A percentile compares a stretch with the other conserved stretches of the same genome.
Conservation (phyloP, 2,888 invertebrate genomes). For the Lymantria monacha region DNA sequence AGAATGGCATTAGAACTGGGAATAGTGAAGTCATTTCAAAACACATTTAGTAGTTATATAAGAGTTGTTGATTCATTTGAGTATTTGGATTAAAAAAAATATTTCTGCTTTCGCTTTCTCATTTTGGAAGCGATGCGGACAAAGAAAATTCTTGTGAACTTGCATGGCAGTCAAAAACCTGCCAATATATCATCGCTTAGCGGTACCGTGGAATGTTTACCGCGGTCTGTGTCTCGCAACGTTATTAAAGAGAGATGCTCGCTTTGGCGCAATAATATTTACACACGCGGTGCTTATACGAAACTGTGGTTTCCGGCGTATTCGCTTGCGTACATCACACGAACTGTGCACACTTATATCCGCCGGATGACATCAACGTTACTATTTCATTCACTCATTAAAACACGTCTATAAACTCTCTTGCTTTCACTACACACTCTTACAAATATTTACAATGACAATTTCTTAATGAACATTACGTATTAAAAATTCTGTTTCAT, state of each 20-base stretch:
- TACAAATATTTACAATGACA: conserved; percentile 9
- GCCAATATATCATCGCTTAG: conserved; percentile 51
- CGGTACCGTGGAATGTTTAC: conserved; percentile 52
- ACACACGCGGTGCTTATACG: conserved; percentile 57
- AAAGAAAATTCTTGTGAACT: conserved; percentile 45
- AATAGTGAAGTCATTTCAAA: not conserved
- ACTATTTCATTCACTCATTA: conserved; percentile 29
- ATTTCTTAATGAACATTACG: not conserved
- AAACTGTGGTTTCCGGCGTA: conserved; percentile 61
- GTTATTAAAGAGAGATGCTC: conserved; percentile 41
- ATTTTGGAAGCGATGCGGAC: conserved; percentile 39
- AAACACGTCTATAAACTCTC: conserved; percentile 34
- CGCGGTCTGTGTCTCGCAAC: conserved; percentile 42
- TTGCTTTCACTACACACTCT: conserved; percentile 29
- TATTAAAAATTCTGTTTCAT: not conserved
- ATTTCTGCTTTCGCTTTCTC: conserved; percentile 21
- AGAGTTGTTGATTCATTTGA: conserved; percentile 1
- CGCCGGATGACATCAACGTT: conserved; percentile 32
- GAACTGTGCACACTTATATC: conserved; percentile 25
- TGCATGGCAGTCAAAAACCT: conserved; percentile 45
- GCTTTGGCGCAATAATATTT: conserved; percentile 58
- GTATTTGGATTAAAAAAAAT: conserved; percentile 6
- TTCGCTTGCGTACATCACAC: conserved; percentile 24
- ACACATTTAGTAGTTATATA: conserved; percentile 3
- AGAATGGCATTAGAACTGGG: not conserved